Conservation (phyloP, 2,113 vertebrate species). For the Camelus dromedarius region DNA sequence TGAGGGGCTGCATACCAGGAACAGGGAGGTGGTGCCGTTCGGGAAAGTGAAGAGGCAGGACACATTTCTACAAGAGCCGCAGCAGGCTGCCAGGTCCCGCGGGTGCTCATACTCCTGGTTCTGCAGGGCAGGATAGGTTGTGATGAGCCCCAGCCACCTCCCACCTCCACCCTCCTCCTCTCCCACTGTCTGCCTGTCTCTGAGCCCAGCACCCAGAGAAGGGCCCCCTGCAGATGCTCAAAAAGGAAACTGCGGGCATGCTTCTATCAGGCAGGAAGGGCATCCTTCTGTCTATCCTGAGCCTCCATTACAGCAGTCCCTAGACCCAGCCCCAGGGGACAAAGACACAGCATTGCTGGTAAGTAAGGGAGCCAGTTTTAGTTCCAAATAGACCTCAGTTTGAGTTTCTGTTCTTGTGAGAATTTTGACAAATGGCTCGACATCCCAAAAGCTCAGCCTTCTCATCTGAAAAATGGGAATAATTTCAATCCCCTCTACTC, state of each 20-base stretch:
- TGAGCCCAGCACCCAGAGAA: background rate
- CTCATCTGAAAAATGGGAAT: background rate
- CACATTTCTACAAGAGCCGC: slow-evolving; percentile 95
- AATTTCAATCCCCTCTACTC: background rate
- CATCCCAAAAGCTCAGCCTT: background rate
- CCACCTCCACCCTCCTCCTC: background rate
- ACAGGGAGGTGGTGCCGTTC: slow-evolving; percentile 91
- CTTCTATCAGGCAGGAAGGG: background rate
- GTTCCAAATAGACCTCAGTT: background rate
- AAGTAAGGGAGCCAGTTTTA: background rate
- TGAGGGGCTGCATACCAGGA: slow-evolving; percentile 87
- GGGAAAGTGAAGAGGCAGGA: slow-evolving; percentile 93
- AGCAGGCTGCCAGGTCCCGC: slow-evolving; percentile 93
- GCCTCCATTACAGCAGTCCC: background rate
- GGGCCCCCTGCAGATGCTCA: fast-evolving
- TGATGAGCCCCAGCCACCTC: background rate
- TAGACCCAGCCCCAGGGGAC: background rate
- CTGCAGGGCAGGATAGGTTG: slow-evolving; percentile 82
- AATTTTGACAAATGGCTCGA: background rate
- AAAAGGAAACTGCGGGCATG: background rate
- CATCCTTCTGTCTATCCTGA: fast-evolving
- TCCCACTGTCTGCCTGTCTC: background rate
- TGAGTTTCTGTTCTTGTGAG: background rate
- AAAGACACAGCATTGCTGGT: background rate
- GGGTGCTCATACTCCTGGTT: slow-evolving; percentile 96